A percentile compares a stretch with the other conserved stretches of the same genome.
These are phyloP conservation scores for Enoplosus armatus DNA, from an alignment of 2,797 vertebrate species.

Conservation along the genomic window DNA sequence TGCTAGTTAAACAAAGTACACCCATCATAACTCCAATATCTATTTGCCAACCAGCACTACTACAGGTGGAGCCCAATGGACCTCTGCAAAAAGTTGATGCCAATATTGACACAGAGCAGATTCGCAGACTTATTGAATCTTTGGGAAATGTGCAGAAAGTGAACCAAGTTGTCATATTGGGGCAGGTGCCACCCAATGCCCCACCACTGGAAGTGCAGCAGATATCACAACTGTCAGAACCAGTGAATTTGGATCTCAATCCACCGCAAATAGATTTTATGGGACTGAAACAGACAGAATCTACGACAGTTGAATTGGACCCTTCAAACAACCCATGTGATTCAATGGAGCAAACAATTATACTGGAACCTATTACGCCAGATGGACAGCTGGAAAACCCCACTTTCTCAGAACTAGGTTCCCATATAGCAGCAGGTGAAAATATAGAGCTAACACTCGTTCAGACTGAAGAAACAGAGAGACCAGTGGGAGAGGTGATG, in stretches of 20 bases:
- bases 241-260: slow-evolving; percentile 44
- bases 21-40: slow-evolving; percentile 78
- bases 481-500: slow-evolving; percentile 39
- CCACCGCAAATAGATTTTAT: slow-evolving; percentile 67
- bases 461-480: slow-evolving; percentile 45
- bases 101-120: slow-evolving; percentile 86
- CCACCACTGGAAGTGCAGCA: slow-evolving; percentile 74
- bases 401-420: slow-evolving; percentile 63
- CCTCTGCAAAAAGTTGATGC: slow-evolving; percentile 83
- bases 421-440: slow-evolving; percentile 51
- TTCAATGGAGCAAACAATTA: slow-evolving; percentile 78
- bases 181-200: slow-evolving; percentile 79
- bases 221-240: slow-evolving; percentile 61
- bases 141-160: slow-evolving; percentile 87
- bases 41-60: slow-evolving; percentile 70
- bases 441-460: slow-evolving; percentile 60
- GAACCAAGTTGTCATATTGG: slow-evolving; percentile 85
- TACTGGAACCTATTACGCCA: slow-evolving; percentile 79
- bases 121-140: slow-evolving; percentile 85
- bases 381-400: slow-evolving; percentile 74
- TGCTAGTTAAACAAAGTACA: slow-evolving; percentile 56
- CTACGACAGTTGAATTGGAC: slow-evolving; percentile 38
- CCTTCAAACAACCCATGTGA: slow-evolving; percentile 51
- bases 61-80: slow-evolving; percentile 80
- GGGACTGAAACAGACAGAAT: slow-evolving; percentile 53